Evolutionary conservation across 2,797 vertebrate species (phyloP).

Genomic region (Champsocephalus esox): DNA sequence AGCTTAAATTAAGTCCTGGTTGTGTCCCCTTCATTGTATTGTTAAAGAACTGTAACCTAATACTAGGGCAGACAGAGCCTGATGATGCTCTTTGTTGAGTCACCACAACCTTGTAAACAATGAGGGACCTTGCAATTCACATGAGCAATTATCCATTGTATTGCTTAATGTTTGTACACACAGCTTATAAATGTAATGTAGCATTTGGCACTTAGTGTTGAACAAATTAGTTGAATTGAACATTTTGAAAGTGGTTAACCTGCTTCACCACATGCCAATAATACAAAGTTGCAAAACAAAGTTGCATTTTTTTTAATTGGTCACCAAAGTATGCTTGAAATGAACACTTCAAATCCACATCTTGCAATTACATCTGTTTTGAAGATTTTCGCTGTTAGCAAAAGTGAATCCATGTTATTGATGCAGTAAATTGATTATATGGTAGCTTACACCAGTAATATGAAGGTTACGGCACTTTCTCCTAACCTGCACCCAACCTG

Average conservation of each 20-base stretch:
- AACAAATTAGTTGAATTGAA: not conserved
- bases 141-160: not conserved
- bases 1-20: too few relatives aligned
- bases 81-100: not conserved
- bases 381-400: not conserved
- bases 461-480: not conserved
- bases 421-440: not conserved
- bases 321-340: not conserved
- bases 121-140: not conserved
- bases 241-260: not conserved
- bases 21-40: not conserved
- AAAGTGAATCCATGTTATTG: slow-evolving; percentile 7
- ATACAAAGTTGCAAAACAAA: not conserved
- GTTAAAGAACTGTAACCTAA: not conserved
- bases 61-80: not conserved
- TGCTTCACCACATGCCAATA: slow-evolving; percentile 15
- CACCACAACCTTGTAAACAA: not conserved
- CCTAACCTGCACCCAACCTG: not conserved
- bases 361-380: not conserved
- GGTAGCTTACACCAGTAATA: slow-evolving; percentile 10
- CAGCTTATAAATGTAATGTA: not conserved
- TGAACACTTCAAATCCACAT: not conserved
- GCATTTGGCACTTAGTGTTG: slow-evolving; percentile 8
- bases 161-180: slow-evolving; percentile 2
- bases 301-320: not conserved